phyloP scores from a whole-genome alignment of 2,888 invertebrate species.

The Epiblema foenella region DNA sequence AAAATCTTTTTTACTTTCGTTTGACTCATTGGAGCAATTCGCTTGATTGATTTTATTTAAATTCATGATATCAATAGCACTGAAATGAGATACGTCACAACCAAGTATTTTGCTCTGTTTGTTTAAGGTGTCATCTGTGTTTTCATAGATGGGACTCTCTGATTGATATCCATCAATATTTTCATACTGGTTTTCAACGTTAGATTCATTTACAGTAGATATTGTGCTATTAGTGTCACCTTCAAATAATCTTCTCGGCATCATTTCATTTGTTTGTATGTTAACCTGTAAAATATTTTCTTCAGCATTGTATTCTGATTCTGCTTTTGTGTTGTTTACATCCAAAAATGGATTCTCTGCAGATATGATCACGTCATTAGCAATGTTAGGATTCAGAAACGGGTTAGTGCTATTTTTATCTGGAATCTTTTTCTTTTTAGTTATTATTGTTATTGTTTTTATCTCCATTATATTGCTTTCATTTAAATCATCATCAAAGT shows the following conservation, averaged over 20 bases:
- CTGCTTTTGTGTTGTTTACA: conserved; percentile 54
- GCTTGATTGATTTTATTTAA: conserved; percentile 65
- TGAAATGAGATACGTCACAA: conserved; percentile 76
- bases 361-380: conserved; percentile 50
- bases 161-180: conserved; percentile 62
- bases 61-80: conserved; percentile 75
- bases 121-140: conserved; percentile 61
- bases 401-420: conserved; percentile 75
- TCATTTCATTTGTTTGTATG: conserved; percentile 53
- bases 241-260: conserved; percentile 71
- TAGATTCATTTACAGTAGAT: conserved; percentile 74
- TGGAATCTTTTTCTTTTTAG: conserved; percentile 69
- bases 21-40: conserved; percentile 70
- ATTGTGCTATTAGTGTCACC: conserved; percentile 77
- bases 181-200: conserved; percentile 68
- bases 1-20: conserved; percentile 68
- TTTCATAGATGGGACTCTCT: conserved; percentile 50
- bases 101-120: conserved; percentile 82
- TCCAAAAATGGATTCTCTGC: conserved; percentile 70
- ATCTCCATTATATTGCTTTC: conserved; percentile 84
- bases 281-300: conserved; percentile 45
- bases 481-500: conserved; percentile 79
- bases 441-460: conserved; percentile 80
- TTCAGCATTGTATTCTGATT: conserved; percentile 68
- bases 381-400: conserved; percentile 70